phyloP scores from a whole-genome alignment of 1,140 invertebrate genomes.

The Hyles euphorbiae region DNA sequence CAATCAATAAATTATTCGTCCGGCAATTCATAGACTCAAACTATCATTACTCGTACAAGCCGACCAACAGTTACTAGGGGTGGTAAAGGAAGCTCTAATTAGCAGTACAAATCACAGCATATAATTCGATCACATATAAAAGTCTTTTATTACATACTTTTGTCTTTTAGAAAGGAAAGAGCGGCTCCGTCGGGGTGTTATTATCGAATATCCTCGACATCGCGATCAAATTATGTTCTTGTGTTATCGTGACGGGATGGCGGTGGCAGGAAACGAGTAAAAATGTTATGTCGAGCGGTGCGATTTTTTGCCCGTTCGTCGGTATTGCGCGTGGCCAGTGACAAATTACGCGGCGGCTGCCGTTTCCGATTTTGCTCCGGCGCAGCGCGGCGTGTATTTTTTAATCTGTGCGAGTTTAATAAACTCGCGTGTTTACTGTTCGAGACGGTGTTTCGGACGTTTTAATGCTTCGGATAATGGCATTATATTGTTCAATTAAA shows the following conservation, averaged over 20 bases:
- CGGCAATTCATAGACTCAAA: too few species aligned
- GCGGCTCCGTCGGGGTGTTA: conserved; percentile 15
- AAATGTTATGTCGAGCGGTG: conserved; percentile 32
- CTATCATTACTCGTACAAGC: too few species aligned
- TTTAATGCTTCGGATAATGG: too few species aligned
- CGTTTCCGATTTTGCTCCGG: conserved; percentile 19
- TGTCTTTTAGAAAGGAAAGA: conserved; percentile 23
- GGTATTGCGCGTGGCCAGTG: conserved; percentile 11
- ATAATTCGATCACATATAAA: too few species aligned
- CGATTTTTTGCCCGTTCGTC: conserved; percentile 15
- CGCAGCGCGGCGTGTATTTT: neutral
- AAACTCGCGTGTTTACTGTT: too few species aligned
- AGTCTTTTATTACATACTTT: too few species aligned
- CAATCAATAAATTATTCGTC: too few species aligned
- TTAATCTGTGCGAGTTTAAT: neutral
- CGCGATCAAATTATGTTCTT: conserved; percentile 32
- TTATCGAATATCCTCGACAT: conserved; percentile 33
- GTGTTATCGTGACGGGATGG: conserved; percentile 33
- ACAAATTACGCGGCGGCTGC: conserved; percentile 19
- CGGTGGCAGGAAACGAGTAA: conserved; percentile 31
- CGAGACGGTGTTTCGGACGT: too few species aligned
- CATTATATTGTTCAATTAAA: too few species aligned
- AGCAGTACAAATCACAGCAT: too few species aligned
- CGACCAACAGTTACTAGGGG: too few species aligned
- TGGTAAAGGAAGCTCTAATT: too few species aligned